Evolutionary conservation across 2,113 vertebrate genomes (phyloP), one percentile per base, ranked within the genome.

Genomic region (Mola mola): DNA sequence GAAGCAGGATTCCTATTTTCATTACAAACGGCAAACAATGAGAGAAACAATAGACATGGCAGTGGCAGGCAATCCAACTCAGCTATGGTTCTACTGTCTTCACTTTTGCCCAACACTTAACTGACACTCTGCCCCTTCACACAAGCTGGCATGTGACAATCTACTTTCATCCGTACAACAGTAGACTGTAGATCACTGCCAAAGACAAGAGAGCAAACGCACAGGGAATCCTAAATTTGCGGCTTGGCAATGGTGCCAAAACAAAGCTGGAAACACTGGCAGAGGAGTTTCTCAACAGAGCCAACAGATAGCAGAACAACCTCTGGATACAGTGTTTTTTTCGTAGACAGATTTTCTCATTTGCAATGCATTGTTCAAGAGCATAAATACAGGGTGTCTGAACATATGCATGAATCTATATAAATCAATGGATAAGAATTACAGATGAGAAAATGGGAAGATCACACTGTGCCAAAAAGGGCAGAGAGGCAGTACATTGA

Each of bases 181-280:
- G 38, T 34, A 25, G 24, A 46, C 50, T 48, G 25, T 72, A 69
- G 67, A 51, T 75, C 64, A 50, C 3, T 70, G 76, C 49, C 67
- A 62, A 40, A 78, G 50, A 67, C 25, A 44, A 9, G 66, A 84
- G 75, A 64, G 41, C 51, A 64, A 60, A 46, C 10, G n/a, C 61
- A 42, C 24, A 38, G 61, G 73, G 79, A 81, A 74, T 74, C 67
- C 71, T 64, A 55, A 71, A 78, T 38, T 11, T 59, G 75, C 62
- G 52, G 40, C 34, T 61, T 71, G 70, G 79, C 71, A 67, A 63
- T 17, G n/a, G 33, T 16, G 20, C 57, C 17, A 55, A 61, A 63
- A 44, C 53, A 29, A 22, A 57, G 31, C 33, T 8, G 8, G 41
- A 74, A 52, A 62, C 20, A 55, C 40, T 2, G 29, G 19, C 61